A percentile compares a stretch with the other conserved stretches of the same genome.
These are phyloP conservation scores for Boleophthalmus pectinirostris DNA, from an alignment of 2,113 vertebrate genomes.

Conservation along the genomic window DNA sequence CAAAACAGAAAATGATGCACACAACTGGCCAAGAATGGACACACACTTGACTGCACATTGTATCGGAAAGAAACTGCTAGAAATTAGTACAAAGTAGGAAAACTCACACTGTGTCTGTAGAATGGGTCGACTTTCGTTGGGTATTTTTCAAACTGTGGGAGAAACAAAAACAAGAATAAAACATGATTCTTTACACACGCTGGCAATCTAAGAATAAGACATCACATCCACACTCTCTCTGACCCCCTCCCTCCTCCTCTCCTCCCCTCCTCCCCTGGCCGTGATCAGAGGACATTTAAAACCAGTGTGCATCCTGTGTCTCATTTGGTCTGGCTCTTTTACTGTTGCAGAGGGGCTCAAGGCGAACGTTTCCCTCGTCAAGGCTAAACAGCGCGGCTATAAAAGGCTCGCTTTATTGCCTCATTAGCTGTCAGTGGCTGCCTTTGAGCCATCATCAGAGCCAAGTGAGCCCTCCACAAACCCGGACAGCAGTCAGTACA, in stretches of 20 bases:
- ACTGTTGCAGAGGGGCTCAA: conserved; percentile 57
- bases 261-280: conserved; percentile 34
- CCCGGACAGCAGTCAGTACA: conserved; percentile 22
- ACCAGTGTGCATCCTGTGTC: conserved; percentile 40
- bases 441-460: conserved; percentile 72
- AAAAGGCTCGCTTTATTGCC: conserved; percentile 70
- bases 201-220: conserved; percentile 19
- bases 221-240: conserved; percentile 8
- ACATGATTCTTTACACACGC: conserved; percentile 8
- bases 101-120: conserved; percentile 99
- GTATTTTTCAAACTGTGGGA: conserved; percentile 99
- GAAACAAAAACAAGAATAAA: conserved; percentile 79
- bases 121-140: conserved; percentile 99
- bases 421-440: conserved; percentile 74
- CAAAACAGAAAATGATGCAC: not conserved
- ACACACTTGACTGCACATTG: conserved; percentile 6
- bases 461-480: conserved; percentile 47
- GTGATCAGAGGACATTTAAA: conserved; percentile 57
- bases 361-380: conserved; percentile 69
- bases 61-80: conserved; percentile 5
- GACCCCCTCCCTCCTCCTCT: conserved; percentile 1
- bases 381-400: conserved; percentile 69
- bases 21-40: not conserved
- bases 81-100: conserved; percentile 24
- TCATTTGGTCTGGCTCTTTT: conserved; percentile 55